A percentile compares a stretch with the other conserved stretches of the same genome.
Conservation (phyloP, 2,888 invertebrate species). For the Noctuana brunneofusca region DNA sequence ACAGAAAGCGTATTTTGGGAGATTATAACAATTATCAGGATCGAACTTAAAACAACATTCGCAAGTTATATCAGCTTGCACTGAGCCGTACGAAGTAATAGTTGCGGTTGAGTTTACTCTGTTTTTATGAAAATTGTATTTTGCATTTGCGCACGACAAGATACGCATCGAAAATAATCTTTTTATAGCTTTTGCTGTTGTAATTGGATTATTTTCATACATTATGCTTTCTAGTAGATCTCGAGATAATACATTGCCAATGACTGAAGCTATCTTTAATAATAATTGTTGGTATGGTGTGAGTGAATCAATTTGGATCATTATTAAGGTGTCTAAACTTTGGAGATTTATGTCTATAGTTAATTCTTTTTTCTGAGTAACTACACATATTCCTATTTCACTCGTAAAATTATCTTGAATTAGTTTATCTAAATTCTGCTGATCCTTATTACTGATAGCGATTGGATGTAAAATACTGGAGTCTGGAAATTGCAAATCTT, state of each 20-base stretch:
- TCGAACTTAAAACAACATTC: slow-evolving; percentile 70
- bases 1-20: slow-evolving; percentile 83
- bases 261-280: slow-evolving; percentile 82
- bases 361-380: slow-evolving; percentile 62
- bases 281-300: slow-evolving; percentile 83
- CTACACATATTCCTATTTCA: slow-evolving; percentile 61
- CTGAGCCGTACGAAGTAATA: slow-evolving; percentile 40
- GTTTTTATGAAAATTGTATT: slow-evolving; percentile 45
- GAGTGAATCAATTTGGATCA: slow-evolving; percentile 82
- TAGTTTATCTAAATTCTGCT: slow-evolving; percentile 55
- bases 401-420: slow-evolving; percentile 52
- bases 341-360: slow-evolving; percentile 65
- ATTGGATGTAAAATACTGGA: slow-evolving; percentile 57
- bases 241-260: slow-evolving; percentile 81
- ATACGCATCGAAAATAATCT: slow-evolving; percentile 80
- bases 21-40: slow-evolving; percentile 53
- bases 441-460: slow-evolving; percentile 60
- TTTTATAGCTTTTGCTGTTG: slow-evolving; percentile 79
- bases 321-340: slow-evolving; percentile 74
- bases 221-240: slow-evolving; percentile 78
- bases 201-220: slow-evolving; percentile 75
- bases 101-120: slow-evolving; percentile 43
- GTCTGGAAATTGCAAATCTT: slow-evolving; percentile 68
- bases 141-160: slow-evolving; percentile 76
- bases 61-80: slow-evolving; percentile 51